Percentiles rank a stretch among this genome's conserved stretches.
These are phyloP conservation scores for Wasmannia auropunctata DNA, from an alignment of 1,140 invertebrate species.

Conservation along the genomic window DNA sequence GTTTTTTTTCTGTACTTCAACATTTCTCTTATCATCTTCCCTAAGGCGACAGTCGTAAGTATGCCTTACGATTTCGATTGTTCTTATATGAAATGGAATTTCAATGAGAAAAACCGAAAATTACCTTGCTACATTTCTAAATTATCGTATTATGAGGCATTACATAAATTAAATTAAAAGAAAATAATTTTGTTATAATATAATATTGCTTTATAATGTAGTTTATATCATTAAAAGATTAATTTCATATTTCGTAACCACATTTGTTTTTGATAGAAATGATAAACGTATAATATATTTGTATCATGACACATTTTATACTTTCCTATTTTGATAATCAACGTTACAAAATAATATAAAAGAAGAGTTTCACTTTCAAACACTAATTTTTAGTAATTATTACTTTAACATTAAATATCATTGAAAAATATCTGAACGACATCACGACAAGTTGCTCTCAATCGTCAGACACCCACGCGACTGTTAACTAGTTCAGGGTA, in stretches of 20 bases:
- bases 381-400: constrained; percentile 8
- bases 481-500: constrained; percentile 51
- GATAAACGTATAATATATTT: neutral
- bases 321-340: neutral
- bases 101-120: neutral
- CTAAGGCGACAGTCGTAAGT: neutral
- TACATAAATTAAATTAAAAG: neutral
- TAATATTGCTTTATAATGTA: neutral
- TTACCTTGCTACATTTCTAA: neutral
- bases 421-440: constrained; percentile 10
- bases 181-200: neutral
- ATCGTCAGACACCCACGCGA: constrained; percentile 39
- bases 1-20: neutral
- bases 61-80: neutral
- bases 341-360: neutral
- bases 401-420: constrained; percentile 2
- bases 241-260: neutral
- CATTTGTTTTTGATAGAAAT: neutral
- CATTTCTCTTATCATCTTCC: constrained; percentile 37
- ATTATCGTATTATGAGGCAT: neutral
- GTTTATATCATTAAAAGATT: neutral
- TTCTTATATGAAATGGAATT: neutral
- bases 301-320: neutral
- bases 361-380: neutral
- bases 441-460: constrained; percentile 29